A percentile compares a stretch with the other conserved stretches of the same genome.
phyloP scores from a whole-genome alignment of 2,113 vertebrate genomes.

The Pyrgilauda ruficollis region DNA sequence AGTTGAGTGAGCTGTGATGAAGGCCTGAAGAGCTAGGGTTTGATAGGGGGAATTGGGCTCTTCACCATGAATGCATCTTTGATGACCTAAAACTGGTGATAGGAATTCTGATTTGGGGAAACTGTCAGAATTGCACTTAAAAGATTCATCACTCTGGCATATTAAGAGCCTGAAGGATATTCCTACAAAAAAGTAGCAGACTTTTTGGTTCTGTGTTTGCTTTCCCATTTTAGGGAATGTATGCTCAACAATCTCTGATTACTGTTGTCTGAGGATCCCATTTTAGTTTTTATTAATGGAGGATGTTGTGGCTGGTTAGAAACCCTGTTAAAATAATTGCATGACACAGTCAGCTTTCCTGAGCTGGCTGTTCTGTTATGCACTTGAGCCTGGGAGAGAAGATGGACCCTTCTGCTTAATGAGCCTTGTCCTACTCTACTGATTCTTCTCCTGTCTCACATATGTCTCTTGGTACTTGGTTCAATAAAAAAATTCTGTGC shows the following conservation, averaged over 20 bases:
- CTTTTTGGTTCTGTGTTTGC: background rate
- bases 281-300: slow-evolving; percentile 14
- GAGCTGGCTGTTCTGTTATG: background rate
- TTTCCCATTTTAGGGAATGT: background rate
- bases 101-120: background rate
- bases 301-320: background rate
- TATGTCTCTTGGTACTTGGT: background rate
- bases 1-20: background rate
- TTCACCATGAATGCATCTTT: background rate
- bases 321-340: background rate
- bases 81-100: background rate
- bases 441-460: background rate
- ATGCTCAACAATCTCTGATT: background rate
- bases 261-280: background rate
- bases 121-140: background rate
- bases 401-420: background rate
- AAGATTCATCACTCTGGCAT: background rate
- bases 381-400: background rate
- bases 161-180: background rate
- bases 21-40: background rate
- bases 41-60: background rate
- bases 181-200: background rate
- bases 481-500: background rate
- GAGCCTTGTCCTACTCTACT: background rate
- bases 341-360: background rate